Conservation (phyloP, 2,797 vertebrate genomes). For the Hemibagrus guttatus region DNA sequence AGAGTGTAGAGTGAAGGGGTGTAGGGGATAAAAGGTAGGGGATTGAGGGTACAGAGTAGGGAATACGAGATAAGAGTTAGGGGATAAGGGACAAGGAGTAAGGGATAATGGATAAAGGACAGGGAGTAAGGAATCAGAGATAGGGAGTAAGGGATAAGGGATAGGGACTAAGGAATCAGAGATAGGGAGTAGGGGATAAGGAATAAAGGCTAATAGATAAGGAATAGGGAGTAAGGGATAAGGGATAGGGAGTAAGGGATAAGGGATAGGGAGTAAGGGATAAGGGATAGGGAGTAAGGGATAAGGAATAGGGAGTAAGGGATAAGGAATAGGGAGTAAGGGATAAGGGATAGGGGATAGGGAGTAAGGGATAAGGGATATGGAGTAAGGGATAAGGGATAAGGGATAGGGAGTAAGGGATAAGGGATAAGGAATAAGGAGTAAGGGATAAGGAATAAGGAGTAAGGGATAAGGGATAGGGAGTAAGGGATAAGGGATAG, state of each 20-base stretch:
- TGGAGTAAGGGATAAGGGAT: neutral
- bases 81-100: no score
- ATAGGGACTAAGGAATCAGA: neutral
- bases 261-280: neutral
- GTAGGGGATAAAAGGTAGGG: no score
- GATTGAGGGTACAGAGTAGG: no score
- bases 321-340: neutral
- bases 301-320: neutral
- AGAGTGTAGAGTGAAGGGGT: no score
- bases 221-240: neutral
- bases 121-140: neutral
- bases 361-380: neutral
- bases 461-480: neutral
- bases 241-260: neutral
- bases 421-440: neutral
- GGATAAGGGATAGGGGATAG: neutral
- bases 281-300: neutral
- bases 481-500: neutral
- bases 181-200: neutral
- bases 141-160: neutral
- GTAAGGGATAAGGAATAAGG: neutral
- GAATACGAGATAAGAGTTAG: no score
- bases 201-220: neutral
- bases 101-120: no score
- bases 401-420: neutral